These are phyloP conservation scores for Balanococcus diminutus DNA, from an alignment of 2,888 invertebrate species.

Conservation along the genomic window DNA sequence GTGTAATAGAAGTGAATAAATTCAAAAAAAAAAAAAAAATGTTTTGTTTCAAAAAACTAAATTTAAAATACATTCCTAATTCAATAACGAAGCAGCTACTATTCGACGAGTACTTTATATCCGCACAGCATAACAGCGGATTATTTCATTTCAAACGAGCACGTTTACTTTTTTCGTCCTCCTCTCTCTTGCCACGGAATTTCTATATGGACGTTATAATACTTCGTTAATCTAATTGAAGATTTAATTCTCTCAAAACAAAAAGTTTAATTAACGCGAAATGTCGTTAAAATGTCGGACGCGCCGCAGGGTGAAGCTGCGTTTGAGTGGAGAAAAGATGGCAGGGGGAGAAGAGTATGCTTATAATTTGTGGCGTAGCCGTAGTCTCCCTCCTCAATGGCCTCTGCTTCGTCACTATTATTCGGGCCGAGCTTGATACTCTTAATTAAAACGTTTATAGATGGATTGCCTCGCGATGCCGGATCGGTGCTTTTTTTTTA, in stretches of 20 bases:
- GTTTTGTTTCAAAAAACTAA: no score
- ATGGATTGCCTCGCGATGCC: neutral
- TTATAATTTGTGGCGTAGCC: neutral
- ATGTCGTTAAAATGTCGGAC: neutral
- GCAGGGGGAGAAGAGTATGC: neutral
- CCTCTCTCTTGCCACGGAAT: neutral
- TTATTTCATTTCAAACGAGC: neutral
- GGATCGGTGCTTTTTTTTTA: neutral
- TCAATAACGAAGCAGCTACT: no score
- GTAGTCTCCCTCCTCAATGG: neutral
- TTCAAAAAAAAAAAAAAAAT: no score
- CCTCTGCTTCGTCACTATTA: neutral
- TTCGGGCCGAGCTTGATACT: neutral
- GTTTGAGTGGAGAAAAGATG: neutral
- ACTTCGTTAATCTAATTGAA: constrained; percentile 22
- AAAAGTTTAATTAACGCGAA: constrained; percentile 27
- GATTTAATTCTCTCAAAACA: constrained; percentile 26
- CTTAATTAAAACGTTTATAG: constrained; percentile 15
- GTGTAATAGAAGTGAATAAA: no score
- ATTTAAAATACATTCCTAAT: no score
- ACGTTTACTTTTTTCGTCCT: neutral
- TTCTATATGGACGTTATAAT: neutral
- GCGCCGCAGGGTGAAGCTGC: neutral
- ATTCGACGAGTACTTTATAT: no score
- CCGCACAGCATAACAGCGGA: no score